Conservation (phyloP, 1,140 invertebrate species). For the Subanguina moxae region DNA sequence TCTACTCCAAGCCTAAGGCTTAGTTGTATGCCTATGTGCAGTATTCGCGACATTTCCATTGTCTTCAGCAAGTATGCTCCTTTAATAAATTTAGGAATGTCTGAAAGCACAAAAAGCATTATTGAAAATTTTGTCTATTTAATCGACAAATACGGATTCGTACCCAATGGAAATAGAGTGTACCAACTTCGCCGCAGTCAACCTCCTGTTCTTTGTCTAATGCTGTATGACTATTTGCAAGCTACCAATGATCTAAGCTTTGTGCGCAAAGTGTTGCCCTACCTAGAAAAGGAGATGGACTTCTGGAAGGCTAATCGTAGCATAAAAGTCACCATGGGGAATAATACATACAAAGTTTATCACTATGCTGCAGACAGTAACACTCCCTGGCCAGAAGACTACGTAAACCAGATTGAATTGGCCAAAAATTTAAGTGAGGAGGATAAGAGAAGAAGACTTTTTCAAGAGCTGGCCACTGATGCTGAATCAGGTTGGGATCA, state of each 20-base stretch:
- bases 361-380: constrained; percentile 62
- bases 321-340: constrained; percentile 61
- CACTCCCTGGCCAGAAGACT: constrained; percentile 37
- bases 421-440: constrained; percentile 11
- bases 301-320: constrained; percentile 64
- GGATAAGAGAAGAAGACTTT: constrained; percentile 28
- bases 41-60: too few relatives aligned
- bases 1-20: too few relatives aligned
- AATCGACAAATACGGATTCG: too few relatives aligned
- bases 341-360: constrained; percentile 60
- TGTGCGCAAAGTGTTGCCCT: constrained; percentile 53
- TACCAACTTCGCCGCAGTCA: background rate
- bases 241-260: constrained; percentile 71
- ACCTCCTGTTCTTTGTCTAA: constrained; percentile 62
- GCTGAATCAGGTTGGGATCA: constrained; percentile 54
- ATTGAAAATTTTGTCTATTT: background rate
- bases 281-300: constrained; percentile 47
- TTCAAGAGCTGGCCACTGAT: constrained; percentile 23
- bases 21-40: too few relatives aligned
- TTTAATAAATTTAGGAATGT: constrained; percentile 61
- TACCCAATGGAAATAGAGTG: background rate
- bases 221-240: constrained; percentile 78
- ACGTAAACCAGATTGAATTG: constrained; percentile 1
- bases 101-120: background rate
- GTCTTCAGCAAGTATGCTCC: too few relatives aligned